phyloP scores from a whole-genome alignment of 2,888 invertebrate species.

The Yponomeuta malinellus region DNA sequence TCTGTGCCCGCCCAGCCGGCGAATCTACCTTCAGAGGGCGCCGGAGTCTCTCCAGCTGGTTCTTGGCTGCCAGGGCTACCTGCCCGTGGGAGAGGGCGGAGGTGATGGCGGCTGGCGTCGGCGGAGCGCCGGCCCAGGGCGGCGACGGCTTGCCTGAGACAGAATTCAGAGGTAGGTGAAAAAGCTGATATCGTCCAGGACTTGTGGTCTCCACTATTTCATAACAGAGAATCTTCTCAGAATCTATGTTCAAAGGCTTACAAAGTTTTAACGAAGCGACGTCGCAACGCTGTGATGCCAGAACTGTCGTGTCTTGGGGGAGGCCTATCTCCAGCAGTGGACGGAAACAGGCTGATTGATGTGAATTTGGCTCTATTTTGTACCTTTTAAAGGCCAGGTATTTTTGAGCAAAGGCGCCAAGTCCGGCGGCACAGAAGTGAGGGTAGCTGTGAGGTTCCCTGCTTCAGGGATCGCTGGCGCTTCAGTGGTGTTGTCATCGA shows the following conservation, averaged over 20 bases:
- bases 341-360: too few species aligned
- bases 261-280: too few species aligned
- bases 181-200: too few species aligned
- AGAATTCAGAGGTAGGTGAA: too few species aligned
- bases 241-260: too few species aligned
- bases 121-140: conserved; percentile 36
- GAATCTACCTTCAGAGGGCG: conserved; percentile 68
- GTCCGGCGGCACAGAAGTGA: conserved; percentile 28
- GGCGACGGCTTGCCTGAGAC: conserved; percentile 36
- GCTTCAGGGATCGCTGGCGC: conserved; percentile 16
- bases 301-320: too few species aligned
- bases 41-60: conserved; percentile 68
- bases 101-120: conserved; percentile 52
- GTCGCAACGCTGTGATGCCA: too few species aligned
- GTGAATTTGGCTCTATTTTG: conserved; percentile 15
- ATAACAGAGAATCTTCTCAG: too few species aligned
- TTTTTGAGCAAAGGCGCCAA: conserved; percentile 42
- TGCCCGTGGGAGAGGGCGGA: conserved; percentile 74
- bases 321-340: too few species aligned
- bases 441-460: conserved; percentile 21
- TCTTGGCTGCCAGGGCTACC: conserved; percentile 72
- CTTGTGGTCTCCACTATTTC: too few species aligned
- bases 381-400: conserved; percentile 66
- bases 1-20: conserved; percentile 82
- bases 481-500: conserved; percentile 24